phyloP scores from a whole-genome alignment of 2,113 vertebrate genomes.

The Neolamprologus sp. region DNA sequence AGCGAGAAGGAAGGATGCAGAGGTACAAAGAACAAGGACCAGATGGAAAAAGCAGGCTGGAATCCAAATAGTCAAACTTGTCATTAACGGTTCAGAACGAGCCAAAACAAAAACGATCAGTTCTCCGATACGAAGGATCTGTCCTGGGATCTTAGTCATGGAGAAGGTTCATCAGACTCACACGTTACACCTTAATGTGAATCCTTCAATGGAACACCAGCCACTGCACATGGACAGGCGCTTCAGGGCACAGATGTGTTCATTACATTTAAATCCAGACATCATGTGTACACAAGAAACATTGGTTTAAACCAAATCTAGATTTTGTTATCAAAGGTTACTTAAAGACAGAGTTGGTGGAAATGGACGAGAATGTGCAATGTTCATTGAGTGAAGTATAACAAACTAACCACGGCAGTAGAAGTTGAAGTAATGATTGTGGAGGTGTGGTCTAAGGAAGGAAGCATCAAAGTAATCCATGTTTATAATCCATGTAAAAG shows the following conservation, averaged over 20 bases:
- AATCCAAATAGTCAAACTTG: neutral
- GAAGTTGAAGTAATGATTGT: neutral
- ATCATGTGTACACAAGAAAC: neutral
- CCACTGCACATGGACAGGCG: fast-evolving
- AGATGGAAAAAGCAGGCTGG: neutral
- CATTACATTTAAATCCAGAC: neutral
- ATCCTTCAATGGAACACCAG: neutral
- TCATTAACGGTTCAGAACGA: neutral
- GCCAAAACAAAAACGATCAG: neutral
- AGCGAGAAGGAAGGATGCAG: neutral
- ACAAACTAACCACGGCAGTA: neutral
- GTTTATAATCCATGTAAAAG: neutral
- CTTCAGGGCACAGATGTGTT: neutral
- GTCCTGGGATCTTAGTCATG: neutral
- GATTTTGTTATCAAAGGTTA: neutral
- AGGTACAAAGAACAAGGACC: neutral
- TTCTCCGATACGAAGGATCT: neutral
- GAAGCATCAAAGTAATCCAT: neutral
- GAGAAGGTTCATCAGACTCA: neutral
- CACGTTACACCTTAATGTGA: neutral
- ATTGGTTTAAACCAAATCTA: neutral
- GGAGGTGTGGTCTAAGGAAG: neutral
- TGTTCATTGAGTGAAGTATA: neutral
- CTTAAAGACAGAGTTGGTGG: neutral
- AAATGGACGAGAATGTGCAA: neutral